Evolutionary conservation across 1,140 invertebrate species (phyloP).

Genomic region (Bombus superbus): DNA sequence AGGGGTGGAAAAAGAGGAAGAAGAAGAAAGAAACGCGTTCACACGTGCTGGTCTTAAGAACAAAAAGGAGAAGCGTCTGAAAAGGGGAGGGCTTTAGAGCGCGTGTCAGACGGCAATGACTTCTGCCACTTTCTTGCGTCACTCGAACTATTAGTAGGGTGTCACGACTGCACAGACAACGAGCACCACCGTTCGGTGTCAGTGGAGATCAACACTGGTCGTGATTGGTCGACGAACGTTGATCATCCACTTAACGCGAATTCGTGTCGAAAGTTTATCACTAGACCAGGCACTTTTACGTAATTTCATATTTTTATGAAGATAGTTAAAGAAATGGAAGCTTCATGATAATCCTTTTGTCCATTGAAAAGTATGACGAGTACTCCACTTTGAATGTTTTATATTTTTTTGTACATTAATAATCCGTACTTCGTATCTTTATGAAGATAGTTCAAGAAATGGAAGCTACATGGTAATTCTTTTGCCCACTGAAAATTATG

Average conservation of each 20-base stretch:
- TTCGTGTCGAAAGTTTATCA: neutral
- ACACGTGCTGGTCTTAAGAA: constrained; percentile 48
- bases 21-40: constrained; percentile 21
- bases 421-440: too few species aligned
- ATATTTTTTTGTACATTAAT: too few species aligned
- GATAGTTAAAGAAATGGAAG: too few species aligned
- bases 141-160: constrained; percentile 46
- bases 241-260: neutral
- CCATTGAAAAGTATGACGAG: too few species aligned
- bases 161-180: neutral
- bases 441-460: too few species aligned
- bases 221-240: constrained; percentile 18
- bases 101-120: constrained; percentile 50
- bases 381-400: too few species aligned
- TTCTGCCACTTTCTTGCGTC: constrained; percentile 43
- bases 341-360: too few species aligned
- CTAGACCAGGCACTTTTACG: too few species aligned
- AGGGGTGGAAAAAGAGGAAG: neutral
- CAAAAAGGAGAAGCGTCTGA: constrained; percentile 41
- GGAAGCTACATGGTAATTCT: too few species aligned
- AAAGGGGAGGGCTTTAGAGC: constrained; percentile 32
- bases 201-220: neutral
- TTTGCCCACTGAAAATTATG: too few species aligned
- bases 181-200: neutral
- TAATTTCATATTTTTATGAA: too few species aligned